Conservation (phyloP, 2,888 invertebrate species). For the Rhimphoctona megacephalus region DNA sequence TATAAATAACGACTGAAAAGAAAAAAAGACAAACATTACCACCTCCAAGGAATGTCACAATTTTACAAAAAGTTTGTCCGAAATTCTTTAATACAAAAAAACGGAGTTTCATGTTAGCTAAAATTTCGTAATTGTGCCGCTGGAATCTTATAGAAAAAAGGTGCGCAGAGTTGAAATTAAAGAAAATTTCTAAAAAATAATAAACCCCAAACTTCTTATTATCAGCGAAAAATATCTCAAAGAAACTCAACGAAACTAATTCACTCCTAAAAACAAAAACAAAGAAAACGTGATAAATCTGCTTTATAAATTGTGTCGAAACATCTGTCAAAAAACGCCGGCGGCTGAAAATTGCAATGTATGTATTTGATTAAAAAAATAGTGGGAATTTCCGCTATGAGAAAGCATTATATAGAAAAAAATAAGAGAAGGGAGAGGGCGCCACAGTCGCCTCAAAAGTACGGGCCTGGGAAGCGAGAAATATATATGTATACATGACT, state of each 20-base stretch:
- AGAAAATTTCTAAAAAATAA: background rate
- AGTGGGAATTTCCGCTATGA: background rate
- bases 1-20: background rate
- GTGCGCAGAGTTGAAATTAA: background rate
- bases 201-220: background rate
- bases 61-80: background rate
- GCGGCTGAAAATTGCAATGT: background rate
- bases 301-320: background rate
- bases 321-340: background rate
- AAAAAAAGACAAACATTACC: background rate
- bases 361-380: background rate
- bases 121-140: constrained; percentile 29
- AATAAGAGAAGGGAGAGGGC: constrained; percentile 11
- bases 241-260: background rate
- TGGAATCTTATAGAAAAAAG: background rate
- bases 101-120: background rate
- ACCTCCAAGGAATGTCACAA: background rate
- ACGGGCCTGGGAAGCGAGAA: constrained; percentile 34
- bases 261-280: background rate
- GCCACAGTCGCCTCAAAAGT: constrained; percentile 6
- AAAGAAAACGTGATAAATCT: background rate
- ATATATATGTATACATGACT: constrained; percentile 2
- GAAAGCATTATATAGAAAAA: background rate
- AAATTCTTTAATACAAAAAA: background rate
- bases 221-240: background rate